Conservation (phyloP, 2,797 vertebrate species). For the Parotocinclus haroldoi region DNA sequence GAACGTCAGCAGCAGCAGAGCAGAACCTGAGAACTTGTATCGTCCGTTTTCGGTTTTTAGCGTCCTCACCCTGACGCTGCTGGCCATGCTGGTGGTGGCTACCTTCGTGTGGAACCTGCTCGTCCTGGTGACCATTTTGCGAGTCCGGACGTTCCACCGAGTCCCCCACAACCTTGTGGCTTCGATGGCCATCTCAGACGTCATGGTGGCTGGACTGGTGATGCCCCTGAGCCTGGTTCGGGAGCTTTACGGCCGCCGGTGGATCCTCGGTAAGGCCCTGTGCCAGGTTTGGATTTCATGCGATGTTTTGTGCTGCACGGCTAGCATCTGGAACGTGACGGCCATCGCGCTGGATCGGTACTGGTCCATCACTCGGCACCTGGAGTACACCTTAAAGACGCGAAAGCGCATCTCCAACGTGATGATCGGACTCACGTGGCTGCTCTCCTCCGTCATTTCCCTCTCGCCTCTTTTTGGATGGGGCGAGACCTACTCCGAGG, state of each 20-base stretch:
- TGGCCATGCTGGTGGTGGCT: conserved; percentile 85
- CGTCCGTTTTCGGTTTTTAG: conserved; percentile 80
- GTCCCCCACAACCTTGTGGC: conserved; percentile 96
- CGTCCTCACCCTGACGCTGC: conserved; percentile 81
- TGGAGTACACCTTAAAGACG: conserved; percentile 86
- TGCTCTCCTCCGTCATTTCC: conserved; percentile 87
- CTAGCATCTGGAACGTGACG: conserved; percentile 98
- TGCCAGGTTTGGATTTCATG: conserved; percentile 95
- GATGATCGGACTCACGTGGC: conserved; percentile 93
- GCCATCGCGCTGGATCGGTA: conserved; percentile 96
- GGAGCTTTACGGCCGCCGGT: conserved; percentile 83
- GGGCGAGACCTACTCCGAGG: conserved; percentile 88
- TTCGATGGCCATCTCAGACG: conserved; percentile 92
- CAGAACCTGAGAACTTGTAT: conserved; percentile 59
- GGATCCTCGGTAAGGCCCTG: conserved; percentile 84
- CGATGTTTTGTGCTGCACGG: conserved; percentile 94
- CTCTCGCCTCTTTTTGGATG: conserved; percentile 91
- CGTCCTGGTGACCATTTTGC: conserved; percentile 89
- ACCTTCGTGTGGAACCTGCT: conserved; percentile 94
- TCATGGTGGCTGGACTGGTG: conserved; percentile 92
- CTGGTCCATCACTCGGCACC: conserved; percentile 94
- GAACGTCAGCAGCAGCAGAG: conserved; percentile 68
- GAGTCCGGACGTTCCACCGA: conserved; percentile 90
- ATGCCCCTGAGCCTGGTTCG: conserved; percentile 93
- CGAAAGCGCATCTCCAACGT: conserved; percentile 88